These are phyloP conservation scores for Diorhabda sublineata DNA, from an alignment of 1,140 invertebrate genomes.

Conservation along the genomic window DNA sequence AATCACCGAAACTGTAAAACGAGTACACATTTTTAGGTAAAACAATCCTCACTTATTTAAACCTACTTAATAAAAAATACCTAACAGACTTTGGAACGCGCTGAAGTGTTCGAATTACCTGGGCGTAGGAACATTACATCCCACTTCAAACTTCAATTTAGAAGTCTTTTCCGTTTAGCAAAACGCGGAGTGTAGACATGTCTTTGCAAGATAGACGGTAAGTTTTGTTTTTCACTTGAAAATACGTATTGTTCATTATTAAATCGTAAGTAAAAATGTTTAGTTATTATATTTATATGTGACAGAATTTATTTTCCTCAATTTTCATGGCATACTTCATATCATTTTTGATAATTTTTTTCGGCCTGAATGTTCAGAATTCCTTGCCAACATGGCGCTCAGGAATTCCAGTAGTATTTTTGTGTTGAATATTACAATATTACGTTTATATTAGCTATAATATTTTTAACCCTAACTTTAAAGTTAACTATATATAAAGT, in stretches of 20 bases:
- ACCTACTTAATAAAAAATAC: not conserved
- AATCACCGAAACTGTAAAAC: not conserved
- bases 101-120: not conserved
- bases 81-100: not conserved
- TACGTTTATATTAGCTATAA: not conserved
- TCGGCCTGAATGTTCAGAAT: conserved; percentile 43
- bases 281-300: not conserved
- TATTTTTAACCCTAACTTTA: too few relatives aligned
- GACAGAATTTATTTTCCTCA: not conserved
- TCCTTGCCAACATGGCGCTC: conserved; percentile 69
- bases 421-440: not conserved
- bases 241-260: conserved; percentile 23
- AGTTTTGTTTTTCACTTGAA: conserved; percentile 50
- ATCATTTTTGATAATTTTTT: conserved; percentile 26
- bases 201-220: conserved; percentile 72
- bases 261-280: conserved; percentile 25
- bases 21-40: not conserved
- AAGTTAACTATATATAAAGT: too few relatives aligned
- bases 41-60: not conserved
- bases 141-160: conserved; percentile 28
- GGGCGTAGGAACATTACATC: conserved; percentile 43
- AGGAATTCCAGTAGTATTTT: conserved; percentile 36
- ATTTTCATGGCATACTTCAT: conserved; percentile 25
- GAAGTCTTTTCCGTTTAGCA: conserved; percentile 65
- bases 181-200: conserved; percentile 67